These are phyloP conservation scores for Micrasema minimum DNA, from an alignment of 1,140 invertebrate species.

Conservation along the genomic window DNA sequence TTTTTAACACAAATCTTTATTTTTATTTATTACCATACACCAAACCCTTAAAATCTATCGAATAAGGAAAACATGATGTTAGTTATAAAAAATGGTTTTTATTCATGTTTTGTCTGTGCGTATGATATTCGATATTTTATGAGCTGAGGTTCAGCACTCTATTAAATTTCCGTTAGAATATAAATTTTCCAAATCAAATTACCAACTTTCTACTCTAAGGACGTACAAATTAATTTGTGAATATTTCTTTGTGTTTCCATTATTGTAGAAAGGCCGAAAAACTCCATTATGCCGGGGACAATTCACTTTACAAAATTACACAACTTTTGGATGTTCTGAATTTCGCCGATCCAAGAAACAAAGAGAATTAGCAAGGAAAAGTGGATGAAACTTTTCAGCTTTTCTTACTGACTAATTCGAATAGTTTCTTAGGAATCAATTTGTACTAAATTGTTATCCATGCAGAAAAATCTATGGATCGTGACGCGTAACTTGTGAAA, in stretches of 20 bases:
- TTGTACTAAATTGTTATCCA: neutral
- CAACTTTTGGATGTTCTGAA: constrained; percentile 15
- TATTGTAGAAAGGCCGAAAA: constrained; percentile 25
- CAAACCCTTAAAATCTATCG: no score
- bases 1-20: no score
- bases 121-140: no score
- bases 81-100: no score
- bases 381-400: neutral
- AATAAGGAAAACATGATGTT: no score
- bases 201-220: constrained; percentile 26
- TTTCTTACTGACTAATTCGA: constrained; percentile 18
- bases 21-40: no score
- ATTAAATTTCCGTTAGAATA: no score
- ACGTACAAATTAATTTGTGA: constrained; percentile 29
- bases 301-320: constrained; percentile 36
- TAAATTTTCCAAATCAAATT: constrained; percentile 22
- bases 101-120: no score
- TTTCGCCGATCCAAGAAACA: constrained; percentile 19
- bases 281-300: constrained; percentile 29
- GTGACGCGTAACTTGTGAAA: no score
- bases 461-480: neutral
- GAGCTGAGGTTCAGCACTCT: no score
- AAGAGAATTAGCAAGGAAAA: constrained; percentile 19
- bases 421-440: constrained; percentile 19
- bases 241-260: constrained; percentile 36